Conservation (phyloP, 2,888 invertebrate genomes). For the Oscheius sp. region DNA sequence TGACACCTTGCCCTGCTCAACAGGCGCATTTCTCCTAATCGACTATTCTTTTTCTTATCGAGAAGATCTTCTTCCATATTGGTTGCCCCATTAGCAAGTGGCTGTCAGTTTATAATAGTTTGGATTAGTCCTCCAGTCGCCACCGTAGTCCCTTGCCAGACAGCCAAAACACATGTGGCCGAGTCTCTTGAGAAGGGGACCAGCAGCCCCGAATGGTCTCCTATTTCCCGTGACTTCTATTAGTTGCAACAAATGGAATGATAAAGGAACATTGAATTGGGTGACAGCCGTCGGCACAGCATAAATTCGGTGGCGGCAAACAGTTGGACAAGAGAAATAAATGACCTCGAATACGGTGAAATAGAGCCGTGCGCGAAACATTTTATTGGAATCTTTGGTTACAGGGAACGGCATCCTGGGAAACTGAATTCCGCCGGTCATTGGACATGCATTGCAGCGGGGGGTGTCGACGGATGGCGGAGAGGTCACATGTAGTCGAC, state of each 20-base stretch:
- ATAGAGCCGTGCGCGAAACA: constrained; percentile 6
- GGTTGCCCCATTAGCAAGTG: constrained; percentile 22
- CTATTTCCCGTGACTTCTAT: not conserved
- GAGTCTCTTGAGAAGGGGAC: not conserved
- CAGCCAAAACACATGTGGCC: constrained; percentile 20
- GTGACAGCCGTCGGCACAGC: constrained; percentile 20
- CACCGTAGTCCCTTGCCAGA: constrained; percentile 28
- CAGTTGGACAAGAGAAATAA: constrained; percentile 28
- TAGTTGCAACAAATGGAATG: constrained; percentile 19
- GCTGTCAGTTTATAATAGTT: constrained; percentile 28
- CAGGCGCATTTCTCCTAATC: too few species aligned
- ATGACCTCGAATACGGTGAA: constrained; percentile 1
- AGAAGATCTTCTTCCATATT: not conserved
- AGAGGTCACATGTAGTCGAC: too few species aligned
- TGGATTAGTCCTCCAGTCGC: constrained; percentile 23
- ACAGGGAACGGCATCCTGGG: not conserved
- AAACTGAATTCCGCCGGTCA: not conserved
- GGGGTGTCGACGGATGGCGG: too few species aligned
- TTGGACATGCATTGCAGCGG: too few species aligned
- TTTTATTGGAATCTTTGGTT: not conserved
- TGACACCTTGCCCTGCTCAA: not conserved
- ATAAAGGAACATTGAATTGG: not conserved
- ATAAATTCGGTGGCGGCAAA: constrained; percentile 33
- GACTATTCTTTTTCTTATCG: not conserved
- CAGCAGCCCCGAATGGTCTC: not conserved